Conservation (phyloP, 2,113 vertebrate genomes). For the Phycodurus eques region DNA sequence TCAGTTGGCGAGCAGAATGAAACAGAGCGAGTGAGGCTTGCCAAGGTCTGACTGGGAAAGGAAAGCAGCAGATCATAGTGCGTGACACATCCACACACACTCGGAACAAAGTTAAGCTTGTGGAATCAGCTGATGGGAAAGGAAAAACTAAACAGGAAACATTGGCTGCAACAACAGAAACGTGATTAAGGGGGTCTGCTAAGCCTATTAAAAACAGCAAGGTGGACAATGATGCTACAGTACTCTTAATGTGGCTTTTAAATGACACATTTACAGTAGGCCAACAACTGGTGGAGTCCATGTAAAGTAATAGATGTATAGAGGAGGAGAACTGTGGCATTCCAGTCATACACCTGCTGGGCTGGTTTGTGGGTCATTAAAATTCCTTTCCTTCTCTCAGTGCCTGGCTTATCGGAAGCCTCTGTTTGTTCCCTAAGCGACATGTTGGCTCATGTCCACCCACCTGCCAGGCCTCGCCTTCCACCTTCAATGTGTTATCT, state of each 20-base stretch:
- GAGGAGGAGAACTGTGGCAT: constrained; percentile 55
- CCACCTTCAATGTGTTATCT: constrained; percentile 46
- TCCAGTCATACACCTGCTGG: constrained; percentile 61
- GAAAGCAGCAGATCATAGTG: constrained; percentile 48
- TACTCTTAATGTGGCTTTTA: neutral
- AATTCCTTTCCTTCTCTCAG: constrained; percentile 63
- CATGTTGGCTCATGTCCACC: constrained; percentile 66
- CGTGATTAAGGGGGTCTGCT: neutral
- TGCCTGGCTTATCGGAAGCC: constrained; percentile 39
- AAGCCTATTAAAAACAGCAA: neutral
- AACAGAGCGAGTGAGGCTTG: constrained; percentile 25
- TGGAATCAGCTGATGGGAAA: constrained; percentile 29
- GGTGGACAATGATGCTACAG: neutral
- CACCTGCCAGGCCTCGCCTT: constrained; percentile 32
- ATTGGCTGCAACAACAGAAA: constrained; percentile 22
- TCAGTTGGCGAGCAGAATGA: constrained; percentile 17
- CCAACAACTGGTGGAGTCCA: neutral
- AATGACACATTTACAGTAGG: constrained; percentile 7
- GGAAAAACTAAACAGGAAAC: constrained; percentile 32
- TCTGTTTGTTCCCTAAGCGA: constrained; percentile 49
- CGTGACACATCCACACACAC: constrained; percentile 8
- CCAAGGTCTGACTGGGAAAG: constrained; percentile 43
- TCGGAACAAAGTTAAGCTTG: constrained; percentile 20
- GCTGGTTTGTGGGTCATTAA: constrained; percentile 73
- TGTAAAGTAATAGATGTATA: constrained; percentile 11